These are phyloP conservation scores for Poecilia picta DNA, from an alignment of 2,797 vertebrate species.

Conservation along the genomic window DNA sequence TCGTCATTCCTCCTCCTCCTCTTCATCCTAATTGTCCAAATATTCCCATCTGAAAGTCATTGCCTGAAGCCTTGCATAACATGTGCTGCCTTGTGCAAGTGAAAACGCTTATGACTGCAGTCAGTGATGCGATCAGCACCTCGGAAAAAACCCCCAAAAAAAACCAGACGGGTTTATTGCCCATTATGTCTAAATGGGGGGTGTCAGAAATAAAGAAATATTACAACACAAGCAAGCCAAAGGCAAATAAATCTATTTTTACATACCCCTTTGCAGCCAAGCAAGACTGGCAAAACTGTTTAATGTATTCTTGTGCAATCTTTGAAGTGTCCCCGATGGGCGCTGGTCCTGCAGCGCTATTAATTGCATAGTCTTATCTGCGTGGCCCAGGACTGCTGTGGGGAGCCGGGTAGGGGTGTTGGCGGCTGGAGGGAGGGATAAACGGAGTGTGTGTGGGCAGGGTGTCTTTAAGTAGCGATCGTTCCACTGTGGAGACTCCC, in stretches of 20 bases:
- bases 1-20: slow-evolving; percentile 16
- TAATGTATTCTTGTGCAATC: slow-evolving; percentile 45
- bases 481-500: slow-evolving; percentile 47
- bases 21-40: slow-evolving; percentile 20
- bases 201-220: slow-evolving; percentile 46
- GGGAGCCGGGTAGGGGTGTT: slow-evolving; percentile 53
- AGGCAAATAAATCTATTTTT: slow-evolving; percentile 44
- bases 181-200: slow-evolving; percentile 42
- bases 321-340: slow-evolving; percentile 66
- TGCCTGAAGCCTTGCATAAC: slow-evolving; percentile 7
- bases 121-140: slow-evolving; percentile 33
- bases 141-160: slow-evolving; percentile 11
- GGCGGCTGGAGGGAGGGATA: slow-evolving; percentile 13
- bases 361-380: slow-evolving; percentile 77
- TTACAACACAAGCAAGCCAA: slow-evolving; percentile 40
- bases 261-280: slow-evolving; percentile 5
- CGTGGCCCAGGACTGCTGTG: slow-evolving; percentile 66
- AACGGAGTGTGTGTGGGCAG: not conserved
- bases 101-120: slow-evolving; percentile 9
- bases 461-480: slow-evolving; percentile 53
- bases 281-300: slow-evolving; percentile 21
- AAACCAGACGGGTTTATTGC: slow-evolving; percentile 36
- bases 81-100: not conserved
- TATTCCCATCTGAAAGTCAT: slow-evolving; percentile 22
- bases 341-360: slow-evolving; percentile 60